These are phyloP conservation scores for Aspidapion aeneum DNA, from an alignment of 2,888 invertebrate species.

Conservation along the genomic window DNA sequence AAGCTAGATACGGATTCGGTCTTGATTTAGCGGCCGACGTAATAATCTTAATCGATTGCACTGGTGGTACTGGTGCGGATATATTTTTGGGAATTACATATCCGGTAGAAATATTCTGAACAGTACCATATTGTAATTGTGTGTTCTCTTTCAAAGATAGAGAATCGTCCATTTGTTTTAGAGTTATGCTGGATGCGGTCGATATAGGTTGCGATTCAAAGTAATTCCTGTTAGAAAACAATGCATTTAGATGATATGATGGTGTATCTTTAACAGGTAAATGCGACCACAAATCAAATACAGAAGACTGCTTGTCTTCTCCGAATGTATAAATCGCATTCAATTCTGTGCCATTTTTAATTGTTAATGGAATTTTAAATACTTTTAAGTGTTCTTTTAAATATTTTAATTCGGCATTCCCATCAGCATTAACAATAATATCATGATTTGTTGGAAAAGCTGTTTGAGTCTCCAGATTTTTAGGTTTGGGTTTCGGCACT, in stretches of 20 bases:
- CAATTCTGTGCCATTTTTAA: constrained; percentile 21
- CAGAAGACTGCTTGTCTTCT: not conserved
- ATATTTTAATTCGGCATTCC: constrained; percentile 24
- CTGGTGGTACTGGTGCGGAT: not conserved
- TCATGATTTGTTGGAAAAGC: constrained; percentile 24
- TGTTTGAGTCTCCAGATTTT: constrained; percentile 21
- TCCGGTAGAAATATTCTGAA: not conserved
- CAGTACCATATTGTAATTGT: not conserved
- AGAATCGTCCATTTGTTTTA: not conserved
- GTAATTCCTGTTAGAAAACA: not conserved
- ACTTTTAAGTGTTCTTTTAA: constrained; percentile 25
- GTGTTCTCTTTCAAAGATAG: not conserved
- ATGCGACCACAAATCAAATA: not conserved
- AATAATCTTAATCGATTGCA: not conserved
- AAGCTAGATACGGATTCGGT: not conserved
- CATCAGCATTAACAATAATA: constrained; percentile 16
- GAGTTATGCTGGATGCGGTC: not conserved
- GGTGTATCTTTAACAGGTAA: not conserved
- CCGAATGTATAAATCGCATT: constrained; percentile 2
- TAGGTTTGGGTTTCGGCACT: not conserved
- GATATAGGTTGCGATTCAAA: not conserved
- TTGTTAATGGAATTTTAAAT: constrained; percentile 29
- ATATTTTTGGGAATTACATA: not conserved
- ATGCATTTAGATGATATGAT: not conserved
- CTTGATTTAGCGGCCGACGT: not conserved